Base-by-base conservation (phyloP, 2,888 invertebrate species). In the Zygaena filipendulae region DNA sequence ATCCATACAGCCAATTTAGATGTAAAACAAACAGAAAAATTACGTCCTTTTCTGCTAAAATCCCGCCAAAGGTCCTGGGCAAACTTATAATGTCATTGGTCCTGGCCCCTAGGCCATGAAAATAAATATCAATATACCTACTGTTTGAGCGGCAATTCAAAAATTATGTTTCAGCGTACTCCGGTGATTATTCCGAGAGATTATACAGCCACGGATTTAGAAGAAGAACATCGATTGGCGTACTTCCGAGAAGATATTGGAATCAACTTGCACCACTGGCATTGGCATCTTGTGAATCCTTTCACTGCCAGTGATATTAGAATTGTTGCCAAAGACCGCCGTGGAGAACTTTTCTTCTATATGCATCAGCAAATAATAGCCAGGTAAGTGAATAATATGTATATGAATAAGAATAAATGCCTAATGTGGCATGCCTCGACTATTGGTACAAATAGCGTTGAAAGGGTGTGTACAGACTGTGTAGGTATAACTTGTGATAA, bases 171-270 rank as follows among this genome's bases (percentile, higher is more conserved):
- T 27, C 38, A 77, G 77, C 62, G 87, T 70, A 61, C 59, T 22
- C 84, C 88, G 0, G 85, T 92, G 33, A 85, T 87, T 35, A 90
- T 92, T 36, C 90, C 91, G 1, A 67, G 82, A 33, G 89, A 91
- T 56, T 92, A 85, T 50, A 90, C 92, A 0, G 92, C 91, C 2
- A 87, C 88, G 0, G 88, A 92, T 57, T 75, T 88, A 18, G 92
- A 93, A 46, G 84, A 85, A 19, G 93, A 94, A 49, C 92, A 93
- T 52, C 84, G 90, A 5, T 52, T 91, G 35, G 87, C 91, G 2
- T 94, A 92, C 54, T 93, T 87, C 77, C 84, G 92, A 3, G 93
- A 93, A 66, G 93, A 92, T 53, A 62, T 90, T 21, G 89, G 89
- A n/a, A 69, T 90, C 35, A 91, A 91, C 61, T 80, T 89, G 18